Base-by-base conservation (phyloP, 2,888 invertebrate species). In the Tolmerus cingulatus region DNA sequence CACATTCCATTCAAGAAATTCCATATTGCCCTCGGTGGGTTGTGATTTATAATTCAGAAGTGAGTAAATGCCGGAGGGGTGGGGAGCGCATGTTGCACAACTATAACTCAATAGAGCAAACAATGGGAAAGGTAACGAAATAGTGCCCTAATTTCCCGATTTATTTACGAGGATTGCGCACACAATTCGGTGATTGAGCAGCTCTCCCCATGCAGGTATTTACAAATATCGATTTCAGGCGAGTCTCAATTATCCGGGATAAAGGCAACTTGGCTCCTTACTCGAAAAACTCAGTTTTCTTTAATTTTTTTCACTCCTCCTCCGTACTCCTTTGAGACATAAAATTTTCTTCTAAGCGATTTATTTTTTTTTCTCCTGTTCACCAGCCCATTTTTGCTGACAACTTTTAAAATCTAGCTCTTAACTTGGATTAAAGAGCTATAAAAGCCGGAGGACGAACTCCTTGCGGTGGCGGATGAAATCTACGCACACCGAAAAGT, bases 101-200 rank as follows among this genome's bases (percentile, higher is more conserved):
- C 84, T 66, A 84, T 84, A 84, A 84, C 66, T 66, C 84, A 84
- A 84, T 84, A 84, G 43, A 66, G 66, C 66, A 57, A 84, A 84
- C 84, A 84, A 84, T 84, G 84, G 84, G 84, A 84, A 84, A 84
- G 84, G 84, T 84, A 84, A 57, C 84, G 84, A 84, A 84, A 84
- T 66, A 34, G 23, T 74, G 84, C 84, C 84, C 84, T 74, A 84
- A 66, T 84, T 84, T 40, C 40, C n/a, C 66, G 34, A 84, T 66
- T 84, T 84, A 84, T 84, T 84, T 84, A 84, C 74, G 74, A 74
- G 37, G 57, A 40, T 57, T 40, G 23, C 57, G 74, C 84, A 84
- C 84, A 84, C 84, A 57, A 84, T 84, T 74, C 84, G 81, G 55
- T 51, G 27, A 81, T 81, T 81, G 23, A 78, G 55, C 14, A 55